Evolutionary conservation across 2,113 vertebrate genomes (phyloP), one percentile per base, ranked within the genome.

Genomic region (Pachyramphus minor): DNA sequence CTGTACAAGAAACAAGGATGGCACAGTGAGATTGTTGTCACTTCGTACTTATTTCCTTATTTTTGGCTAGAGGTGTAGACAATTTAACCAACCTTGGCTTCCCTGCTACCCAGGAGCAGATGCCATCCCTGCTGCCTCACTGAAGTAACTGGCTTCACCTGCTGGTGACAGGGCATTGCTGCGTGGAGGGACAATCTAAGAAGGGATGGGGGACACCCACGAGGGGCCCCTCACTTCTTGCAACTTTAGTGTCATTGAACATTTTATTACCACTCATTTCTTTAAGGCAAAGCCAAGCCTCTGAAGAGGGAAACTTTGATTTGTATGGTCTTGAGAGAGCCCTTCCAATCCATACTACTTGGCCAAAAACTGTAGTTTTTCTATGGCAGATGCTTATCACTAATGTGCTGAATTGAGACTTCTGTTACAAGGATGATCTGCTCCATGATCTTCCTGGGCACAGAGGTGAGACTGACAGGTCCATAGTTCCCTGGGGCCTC

Each of bases 101-200:
- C 45, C 31, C 75, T 16, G 45, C 72, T 64, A 39, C 41, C 47
- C 1, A 0, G 64, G 47, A 87, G 25, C 56, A 78, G 64, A 25
- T 2, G 1, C 67, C 72, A 41, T 68, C 27, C 71, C 42, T 5
- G 6, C 4, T 5, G n/a, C 42, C 41, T 42, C 31, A 3, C 55
- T 71, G 62, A 74, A 41, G 31, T 5, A 1, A 42, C 25, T 2
- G 0, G 59, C 42, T 74, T 76, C n/a, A 24, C 14, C 25, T 10
- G 0, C 13, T 62, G 50, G 35, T 44, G 33, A 30, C 2, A 1
- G 15, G 14, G 13, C 4, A 3, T 35, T 30, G 14, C 22, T 60
- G 47, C 55, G 12, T 16, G 4, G 59, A 88, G 37, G 17, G 9
- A 52, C 3, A 2, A 5, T 25, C 20, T 11, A 42, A 59, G n/a